These are phyloP conservation scores for Peromyscus eremicus DNA, from an alignment of 2,797 vertebrate species.

Conservation along the genomic window DNA sequence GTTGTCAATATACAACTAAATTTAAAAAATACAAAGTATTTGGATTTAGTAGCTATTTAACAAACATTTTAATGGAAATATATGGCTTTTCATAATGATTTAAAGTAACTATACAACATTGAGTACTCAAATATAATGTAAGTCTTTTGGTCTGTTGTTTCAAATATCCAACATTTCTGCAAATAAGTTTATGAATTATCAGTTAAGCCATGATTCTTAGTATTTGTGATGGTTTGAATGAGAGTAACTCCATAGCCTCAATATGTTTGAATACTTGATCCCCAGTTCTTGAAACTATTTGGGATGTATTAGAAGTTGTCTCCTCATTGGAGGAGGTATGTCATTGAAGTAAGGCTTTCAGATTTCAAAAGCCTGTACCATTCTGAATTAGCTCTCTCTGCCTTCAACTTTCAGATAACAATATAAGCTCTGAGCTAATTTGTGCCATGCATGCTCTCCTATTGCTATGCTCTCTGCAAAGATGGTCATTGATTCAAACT, in stretches of 20 bases:
- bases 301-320: background rate
- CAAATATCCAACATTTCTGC: background rate
- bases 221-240: background rate
- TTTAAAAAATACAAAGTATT: background rate
- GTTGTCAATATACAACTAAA: background rate
- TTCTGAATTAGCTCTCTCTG: background rate
- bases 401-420: background rate
- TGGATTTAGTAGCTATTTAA: background rate
- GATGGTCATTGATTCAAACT: background rate
- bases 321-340: background rate
- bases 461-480: accelerated
- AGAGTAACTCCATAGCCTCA: background rate
- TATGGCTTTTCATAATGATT: background rate
- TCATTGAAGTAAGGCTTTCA: background rate
- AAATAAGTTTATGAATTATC: background rate
- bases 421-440: background rate
- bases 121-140: background rate
- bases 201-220: background rate
- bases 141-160: background rate
- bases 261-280: background rate
- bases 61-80: background rate
- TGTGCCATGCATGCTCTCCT: background rate
- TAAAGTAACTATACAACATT: background rate
- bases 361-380: background rate
- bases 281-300: background rate